Evolutionary conservation across 2,113 vertebrate genomes (phyloP), one percentile per base, ranked within the genome.

Genomic region (Atrichornis clamosus): DNA sequence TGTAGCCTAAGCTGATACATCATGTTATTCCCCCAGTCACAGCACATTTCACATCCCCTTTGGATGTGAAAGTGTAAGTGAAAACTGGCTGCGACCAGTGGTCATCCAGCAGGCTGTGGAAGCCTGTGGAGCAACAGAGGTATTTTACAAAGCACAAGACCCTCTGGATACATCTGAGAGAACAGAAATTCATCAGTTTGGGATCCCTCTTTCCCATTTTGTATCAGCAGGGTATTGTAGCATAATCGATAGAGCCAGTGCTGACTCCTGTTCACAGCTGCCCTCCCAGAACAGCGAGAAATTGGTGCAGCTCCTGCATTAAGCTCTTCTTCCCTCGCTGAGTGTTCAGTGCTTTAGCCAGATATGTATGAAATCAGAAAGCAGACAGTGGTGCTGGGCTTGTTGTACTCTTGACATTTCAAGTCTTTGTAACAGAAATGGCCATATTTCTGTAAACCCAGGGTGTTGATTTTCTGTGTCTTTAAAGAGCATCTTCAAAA

Each of bases 71-170:
- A 58, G 41, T 26, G 17, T 4, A 35, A 58, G 42, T 26, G 60
- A 72, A 58, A 70, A 12, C 55, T 37, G 28, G 17, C 39, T n/a
- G 55, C 4, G 4, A 41, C 10, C 81, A 65, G 19, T 4, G 42
- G 8, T 44, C 49, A 35, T n/a, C 53, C 49, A 17, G 27, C 1
- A 0, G 1, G 39, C 0, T 52, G 27, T 4, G 35, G 46, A 16
- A 82, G n/a, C n/a, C 76, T 90, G 3, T 30, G 53, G 53, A 74
- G 42, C 4, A 64, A 19, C 20, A 30, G 32, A 76, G 41, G 37
- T 8, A 42, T 32, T 90, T 20, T 9, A 15, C 58, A 73, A 47
- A 60, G 42, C 62, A 55, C 44, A 30, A 28, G n/a, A 77, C 33
- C 35, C 62, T 32, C 37, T 14, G 17, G 59, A 44, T 13, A 21